Base-by-base conservation (phyloP, 2,888 invertebrate genomes). In the Stenoptilia bipunctidactyla region DNA sequence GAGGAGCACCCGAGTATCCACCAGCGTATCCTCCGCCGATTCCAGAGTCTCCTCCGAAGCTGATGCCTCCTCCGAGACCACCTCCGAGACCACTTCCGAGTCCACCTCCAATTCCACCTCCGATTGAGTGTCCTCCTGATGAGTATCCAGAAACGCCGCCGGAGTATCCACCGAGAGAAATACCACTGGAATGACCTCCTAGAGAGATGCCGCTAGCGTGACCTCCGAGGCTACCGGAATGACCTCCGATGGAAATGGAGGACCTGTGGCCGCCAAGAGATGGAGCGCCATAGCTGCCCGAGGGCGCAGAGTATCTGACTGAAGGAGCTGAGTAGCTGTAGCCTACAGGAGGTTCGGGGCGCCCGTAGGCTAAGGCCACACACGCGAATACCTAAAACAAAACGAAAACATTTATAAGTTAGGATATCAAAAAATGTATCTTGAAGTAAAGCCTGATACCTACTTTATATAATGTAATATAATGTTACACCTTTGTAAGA, bases 1-100 rank as follows among this genome's bases (percentile, higher is more conserved):
- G 83, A 53, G 90, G 87, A 51, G 87, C 86, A 34, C 84, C 82
- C 34, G 77, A 76, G 53, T 67, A 77, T 13, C 85, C 83, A 37
- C 83, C 79, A 13, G 72, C 72, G 44, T 66, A 72, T 41, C 82
- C 79, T 30, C 82, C 77, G 12, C 66, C 63, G 51, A 74, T 70
- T 30, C 76, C 77, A 27, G 70, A 55, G 40, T 74, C 75, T 39
- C 73, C 73, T 5, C 70, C 63, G 45, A 71, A 60, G 36, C 60
- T 56, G 12, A 53, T 38, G 6, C 55, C 50, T 14, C 54, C 39
- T 35, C 61, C 53, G 13, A 57, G 52, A 42, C 61, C 61, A 42
- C 69, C 60, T 27, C 69, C 55, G 38, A 71, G 65, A 43, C 68
- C 60, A 27, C 68, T 55, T 38, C 72, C 66, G 37, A 54, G 50